These are phyloP conservation scores for Aleiodes testaceus DNA, from an alignment of 2,888 invertebrate species.

Conservation along the genomic window DNA sequence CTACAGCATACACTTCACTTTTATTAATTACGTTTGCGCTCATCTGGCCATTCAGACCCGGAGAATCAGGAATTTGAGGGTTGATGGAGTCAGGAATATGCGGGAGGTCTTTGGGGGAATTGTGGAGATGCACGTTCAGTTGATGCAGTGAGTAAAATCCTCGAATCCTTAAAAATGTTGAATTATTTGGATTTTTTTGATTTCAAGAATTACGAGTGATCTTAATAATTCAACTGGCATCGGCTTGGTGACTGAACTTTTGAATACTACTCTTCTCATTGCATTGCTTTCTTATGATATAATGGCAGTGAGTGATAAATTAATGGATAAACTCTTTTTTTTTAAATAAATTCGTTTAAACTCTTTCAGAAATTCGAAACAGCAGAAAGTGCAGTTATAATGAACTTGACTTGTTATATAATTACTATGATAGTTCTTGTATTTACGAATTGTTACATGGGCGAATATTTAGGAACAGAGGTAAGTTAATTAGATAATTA, in stretches of 20 bases:
- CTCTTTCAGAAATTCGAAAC: not conserved
- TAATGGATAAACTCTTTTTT: no score
- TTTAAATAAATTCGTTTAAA: no score
- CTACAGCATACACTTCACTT: conserved; percentile 38
- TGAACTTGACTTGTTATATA: not conserved
- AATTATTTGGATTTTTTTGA: not conserved
- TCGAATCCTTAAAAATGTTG: no score
- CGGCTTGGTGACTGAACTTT: conserved; percentile 44
- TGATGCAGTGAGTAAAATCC: conserved; percentile 37
- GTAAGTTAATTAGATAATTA: not conserved
- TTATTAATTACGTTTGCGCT: conserved; percentile 45
- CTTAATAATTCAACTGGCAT: conserved; percentile 42
- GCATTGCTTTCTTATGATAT: conserved; percentile 43
- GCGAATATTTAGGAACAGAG: conserved; percentile 14
- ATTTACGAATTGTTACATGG: conserved; percentile 23
- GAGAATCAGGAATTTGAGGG: conserved; percentile 39
- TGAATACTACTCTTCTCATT: conserved; percentile 39
- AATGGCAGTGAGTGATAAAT: conserved; percentile 39
- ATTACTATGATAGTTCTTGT: not conserved
- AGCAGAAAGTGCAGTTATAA: not conserved
- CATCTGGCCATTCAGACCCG: conserved; percentile 41
- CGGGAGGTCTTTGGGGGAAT: conserved; percentile 34
- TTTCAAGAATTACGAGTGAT: conserved; percentile 35
- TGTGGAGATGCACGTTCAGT: conserved; percentile 30
- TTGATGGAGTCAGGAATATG: not conserved